Evolutionary conservation across 1,140 invertebrate species (phyloP).

Genomic region (Cotesia chilonis): DNA sequence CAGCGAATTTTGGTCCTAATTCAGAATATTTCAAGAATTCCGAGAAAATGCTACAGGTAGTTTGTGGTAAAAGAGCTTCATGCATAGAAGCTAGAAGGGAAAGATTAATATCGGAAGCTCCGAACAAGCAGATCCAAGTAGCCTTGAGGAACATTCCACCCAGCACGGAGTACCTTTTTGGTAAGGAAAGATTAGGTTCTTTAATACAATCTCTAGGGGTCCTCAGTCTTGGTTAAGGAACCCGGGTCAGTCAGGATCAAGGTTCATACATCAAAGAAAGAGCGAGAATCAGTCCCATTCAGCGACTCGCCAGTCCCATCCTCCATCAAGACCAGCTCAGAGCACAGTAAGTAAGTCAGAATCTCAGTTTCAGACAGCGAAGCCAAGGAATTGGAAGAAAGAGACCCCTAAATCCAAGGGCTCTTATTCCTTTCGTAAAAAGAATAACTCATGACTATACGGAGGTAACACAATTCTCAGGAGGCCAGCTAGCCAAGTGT

Average conservation of each 20-base stretch:
- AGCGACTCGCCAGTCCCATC: too few species aligned
- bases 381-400: too few species aligned
- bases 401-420: too few species aligned
- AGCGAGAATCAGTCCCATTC: too few species aligned
- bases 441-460: too few species aligned
- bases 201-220: conserved; percentile 46
- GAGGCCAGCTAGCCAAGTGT: too few species aligned
- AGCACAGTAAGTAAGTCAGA: too few species aligned
- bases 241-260: background rate
- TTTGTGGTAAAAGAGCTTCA: conserved; percentile 47
- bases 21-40: conserved; percentile 32
- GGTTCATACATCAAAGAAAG: too few species aligned
- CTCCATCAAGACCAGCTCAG: too few species aligned
- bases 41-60: conserved; percentile 41
- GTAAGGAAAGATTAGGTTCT: conserved; percentile 26
- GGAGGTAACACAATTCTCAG: conserved; percentile 12
- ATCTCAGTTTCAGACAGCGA: too few species aligned
- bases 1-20: background rate
- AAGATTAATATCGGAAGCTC: conserved; percentile 35
- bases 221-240: conserved; percentile 40
- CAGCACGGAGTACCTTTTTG: conserved; percentile 42
- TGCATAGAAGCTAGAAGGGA: conserved; percentile 47
- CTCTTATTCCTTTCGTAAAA: too few species aligned
- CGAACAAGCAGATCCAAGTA: conserved; percentile 39
- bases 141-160: conserved; percentile 41